These are phyloP conservation scores for Microvelia longipes DNA, from an alignment of 1,140 invertebrate genomes.

Conservation along the genomic window DNA sequence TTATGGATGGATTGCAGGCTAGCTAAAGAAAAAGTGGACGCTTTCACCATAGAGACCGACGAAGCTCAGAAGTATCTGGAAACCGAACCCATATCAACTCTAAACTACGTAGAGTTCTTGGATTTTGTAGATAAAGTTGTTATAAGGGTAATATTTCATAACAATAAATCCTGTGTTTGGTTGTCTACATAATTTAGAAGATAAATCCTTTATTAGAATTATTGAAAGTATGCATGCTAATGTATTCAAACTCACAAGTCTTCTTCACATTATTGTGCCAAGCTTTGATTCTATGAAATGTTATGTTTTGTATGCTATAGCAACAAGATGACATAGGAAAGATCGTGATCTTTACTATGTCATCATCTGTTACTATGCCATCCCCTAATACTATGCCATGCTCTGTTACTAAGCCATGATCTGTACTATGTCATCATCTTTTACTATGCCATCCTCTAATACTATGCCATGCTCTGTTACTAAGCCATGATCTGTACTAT, in stretches of 20 bases:
- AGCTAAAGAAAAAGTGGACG: constrained; percentile 41
- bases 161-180: background rate
- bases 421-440: too few species aligned
- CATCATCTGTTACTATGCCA: too few species aligned
- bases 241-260: background rate
- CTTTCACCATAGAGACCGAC: constrained; percentile 39
- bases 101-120: constrained; percentile 49
- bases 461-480: too few species aligned
- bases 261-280: too few species aligned
- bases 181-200: background rate
- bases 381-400: too few species aligned
- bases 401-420: too few species aligned
- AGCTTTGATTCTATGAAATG: background rate
- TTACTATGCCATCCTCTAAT: too few species aligned
- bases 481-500: too few species aligned
- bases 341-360: too few species aligned
- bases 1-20: constrained; percentile 36
- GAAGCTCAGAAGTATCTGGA: constrained; percentile 44
- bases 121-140: constrained; percentile 48
- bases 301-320: background rate
- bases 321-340: too few species aligned
- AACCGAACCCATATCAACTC: constrained; percentile 41
- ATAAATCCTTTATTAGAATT: background rate
- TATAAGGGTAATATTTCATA: constrained; percentile 5
- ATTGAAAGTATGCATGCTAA: background rate